Base-by-base conservation (phyloP, 2,113 vertebrate genomes). In the Chauna torquata region DNA sequence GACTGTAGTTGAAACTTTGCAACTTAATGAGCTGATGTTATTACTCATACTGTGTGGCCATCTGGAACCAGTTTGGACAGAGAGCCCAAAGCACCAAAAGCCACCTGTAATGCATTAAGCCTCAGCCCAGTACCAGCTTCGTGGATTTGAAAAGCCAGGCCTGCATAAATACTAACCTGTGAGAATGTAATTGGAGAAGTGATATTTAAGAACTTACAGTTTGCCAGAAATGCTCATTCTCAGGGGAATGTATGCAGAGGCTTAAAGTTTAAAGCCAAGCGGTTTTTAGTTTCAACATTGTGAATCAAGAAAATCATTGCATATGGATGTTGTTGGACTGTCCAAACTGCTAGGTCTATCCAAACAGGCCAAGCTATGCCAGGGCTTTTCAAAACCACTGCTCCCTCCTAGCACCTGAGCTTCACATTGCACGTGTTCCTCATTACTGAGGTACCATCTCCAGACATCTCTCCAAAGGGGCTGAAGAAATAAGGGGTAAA, bases 51-150 rank as follows among this genome's bases (percentile, higher is more conserved):
- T 96, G 94, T 97, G 96, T 97, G 96, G 97, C 98, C 98, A 98
- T 98, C 98, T 99, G 98, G 98, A 98, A 99, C 82, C 96, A 97
- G 97, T 99, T 98, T 98, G 97, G 97, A 92, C 88, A 62, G 92
- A 90, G 93, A 97, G 97, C 96, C 96, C 94, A 95, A 95, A 96
- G 92, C 95, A 95, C 96, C 91, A 84, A 95, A 94, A 97, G 94
- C 97, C 98, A 98, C 98, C 98, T 99, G 98, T 94, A 96, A 98
- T 83, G 92, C 97, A 98, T 99, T 98, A 99, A 97, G 86, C 75
- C 96, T 90, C 97, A 97, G 97, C 97, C 97, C 96, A 96, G 96
- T 97, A 97, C 97, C 96, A 95, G 94, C 97, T 90, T 76, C 2
- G 13, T 74, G 96, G 97, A 98, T 97, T 96, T 96, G 94, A 96